Conservation (phyloP, 2,888 invertebrate genomes). For the Calameuta idolon region DNA sequence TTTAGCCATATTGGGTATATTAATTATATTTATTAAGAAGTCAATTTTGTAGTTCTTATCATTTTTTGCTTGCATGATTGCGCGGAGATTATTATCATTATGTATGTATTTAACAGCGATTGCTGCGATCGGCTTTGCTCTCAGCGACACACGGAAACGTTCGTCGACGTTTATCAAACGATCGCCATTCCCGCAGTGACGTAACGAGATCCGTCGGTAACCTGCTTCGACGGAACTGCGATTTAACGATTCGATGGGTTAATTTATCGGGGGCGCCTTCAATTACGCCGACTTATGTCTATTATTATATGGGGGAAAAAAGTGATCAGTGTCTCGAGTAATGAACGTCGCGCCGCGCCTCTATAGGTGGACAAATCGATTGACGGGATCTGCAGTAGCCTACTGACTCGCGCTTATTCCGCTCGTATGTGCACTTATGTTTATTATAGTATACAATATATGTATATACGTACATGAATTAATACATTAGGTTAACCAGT, state of each 20-base stretch:
- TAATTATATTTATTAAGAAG: neutral
- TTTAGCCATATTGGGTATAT: neutral
- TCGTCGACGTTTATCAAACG: neutral
- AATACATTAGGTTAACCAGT: neutral
- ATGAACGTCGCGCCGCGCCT: conserved; percentile 19
- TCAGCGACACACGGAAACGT: neutral
- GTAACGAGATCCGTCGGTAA: neutral
- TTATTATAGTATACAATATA: no score
- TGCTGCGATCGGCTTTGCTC: neutral
- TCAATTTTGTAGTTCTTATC: neutral
- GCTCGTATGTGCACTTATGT: neutral
- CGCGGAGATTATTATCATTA: neutral
- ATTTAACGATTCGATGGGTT: conserved; percentile 19
- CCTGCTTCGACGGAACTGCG: neutral
- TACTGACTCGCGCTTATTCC: neutral
- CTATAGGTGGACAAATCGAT: conserved; percentile 21
- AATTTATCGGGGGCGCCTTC: conserved; percentile 21
- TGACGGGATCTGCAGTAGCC: conserved; percentile 14
- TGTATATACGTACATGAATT: neutral
- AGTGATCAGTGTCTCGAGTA: conserved; percentile 19
- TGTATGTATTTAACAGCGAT: neutral
- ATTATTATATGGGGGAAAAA: conserved; percentile 21
- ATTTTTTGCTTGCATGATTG: neutral
- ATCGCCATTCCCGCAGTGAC: neutral
- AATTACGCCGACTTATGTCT: conserved; percentile 22